Evolutionary conservation across 2,797 vertebrate genomes (phyloP).

Genomic region (Lepus oiostolus): DNA sequence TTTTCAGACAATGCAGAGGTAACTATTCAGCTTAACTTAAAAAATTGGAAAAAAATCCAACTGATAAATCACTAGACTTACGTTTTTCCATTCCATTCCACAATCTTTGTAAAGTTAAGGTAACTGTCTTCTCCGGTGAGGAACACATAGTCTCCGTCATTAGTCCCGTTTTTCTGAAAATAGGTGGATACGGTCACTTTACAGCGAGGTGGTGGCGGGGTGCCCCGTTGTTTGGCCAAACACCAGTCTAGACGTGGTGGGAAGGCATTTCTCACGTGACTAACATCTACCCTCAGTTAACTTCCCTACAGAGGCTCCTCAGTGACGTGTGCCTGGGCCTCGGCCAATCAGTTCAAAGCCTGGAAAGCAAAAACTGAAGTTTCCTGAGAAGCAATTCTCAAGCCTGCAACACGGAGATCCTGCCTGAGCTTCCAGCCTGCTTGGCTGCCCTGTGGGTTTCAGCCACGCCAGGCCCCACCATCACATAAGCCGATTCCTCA

Average conservation of each 20-base stretch:
- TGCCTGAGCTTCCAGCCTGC: neutral
- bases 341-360: neutral
- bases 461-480: neutral
- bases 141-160: conserved; percentile 95
- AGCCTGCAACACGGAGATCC: neutral
- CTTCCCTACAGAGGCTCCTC: neutral
- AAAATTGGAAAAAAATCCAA: neutral
- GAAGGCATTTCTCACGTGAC: neutral
- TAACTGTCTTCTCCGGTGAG: conserved; percentile 93
- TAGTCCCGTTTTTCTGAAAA: conserved; percentile 94
- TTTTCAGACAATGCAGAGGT: conserved; percentile 27
- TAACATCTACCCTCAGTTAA: neutral
- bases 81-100: conserved; percentile 94
- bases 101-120: conserved; percentile 94
- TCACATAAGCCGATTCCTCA: neutral
- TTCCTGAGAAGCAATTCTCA: conserved; percentile 2
- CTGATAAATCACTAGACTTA: conserved; percentile 83
- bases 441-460: too few relatives aligned
- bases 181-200: conserved; percentile 29
- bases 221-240: neutral
- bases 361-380: conserved; percentile 19
- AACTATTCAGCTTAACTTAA: conserved; percentile 8
- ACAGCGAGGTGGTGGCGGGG: neutral
- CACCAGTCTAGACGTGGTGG: neutral
- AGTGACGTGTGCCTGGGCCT: neutral